Percentiles rank a stretch among this genome's conserved stretches.
phyloP scores from a whole-genome alignment of 2,113 vertebrate species.

The Illadopsis cleaveri region DNA sequence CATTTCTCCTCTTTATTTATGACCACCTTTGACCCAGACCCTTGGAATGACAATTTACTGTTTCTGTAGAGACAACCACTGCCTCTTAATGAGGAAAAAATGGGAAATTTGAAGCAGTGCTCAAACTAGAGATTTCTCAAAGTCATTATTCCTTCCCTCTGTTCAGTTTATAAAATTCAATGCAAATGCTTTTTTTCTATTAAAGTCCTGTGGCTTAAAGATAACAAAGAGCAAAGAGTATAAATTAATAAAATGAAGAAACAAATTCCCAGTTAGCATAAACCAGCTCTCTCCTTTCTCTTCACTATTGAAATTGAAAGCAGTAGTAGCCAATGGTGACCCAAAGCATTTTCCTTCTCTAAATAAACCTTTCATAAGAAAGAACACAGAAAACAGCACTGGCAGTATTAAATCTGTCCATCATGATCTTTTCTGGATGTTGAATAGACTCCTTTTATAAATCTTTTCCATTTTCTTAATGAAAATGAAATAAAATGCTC shows the following conservation, averaged over 20 bases:
- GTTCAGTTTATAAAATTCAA: neutral
- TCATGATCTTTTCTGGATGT: neutral
- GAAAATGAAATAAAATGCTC: neutral
- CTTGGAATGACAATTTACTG: neutral
- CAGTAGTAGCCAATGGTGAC: neutral
- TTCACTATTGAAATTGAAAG: neutral
- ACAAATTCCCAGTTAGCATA: neutral
- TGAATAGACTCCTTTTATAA: neutral
- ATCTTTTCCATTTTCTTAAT: neutral
- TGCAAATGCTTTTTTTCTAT: neutral
- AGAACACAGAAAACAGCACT: neutral
- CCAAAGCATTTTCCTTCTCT: neutral
- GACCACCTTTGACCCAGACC: neutral
- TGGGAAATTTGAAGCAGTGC: neutral
- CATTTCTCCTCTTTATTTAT: neutral
- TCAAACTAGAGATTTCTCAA: neutral
- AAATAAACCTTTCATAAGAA: slow-evolving; percentile 2
- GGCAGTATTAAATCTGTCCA: neutral
- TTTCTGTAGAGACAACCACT: neutral
- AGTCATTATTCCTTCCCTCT: neutral
- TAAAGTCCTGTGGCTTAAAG: neutral
- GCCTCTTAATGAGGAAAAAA: neutral
- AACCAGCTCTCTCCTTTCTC: neutral
- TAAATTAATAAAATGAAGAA: neutral
- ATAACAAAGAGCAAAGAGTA: neutral